phyloP scores from a whole-genome alignment of 2,113 vertebrate species.

The Montifringilla adamsi region DNA sequence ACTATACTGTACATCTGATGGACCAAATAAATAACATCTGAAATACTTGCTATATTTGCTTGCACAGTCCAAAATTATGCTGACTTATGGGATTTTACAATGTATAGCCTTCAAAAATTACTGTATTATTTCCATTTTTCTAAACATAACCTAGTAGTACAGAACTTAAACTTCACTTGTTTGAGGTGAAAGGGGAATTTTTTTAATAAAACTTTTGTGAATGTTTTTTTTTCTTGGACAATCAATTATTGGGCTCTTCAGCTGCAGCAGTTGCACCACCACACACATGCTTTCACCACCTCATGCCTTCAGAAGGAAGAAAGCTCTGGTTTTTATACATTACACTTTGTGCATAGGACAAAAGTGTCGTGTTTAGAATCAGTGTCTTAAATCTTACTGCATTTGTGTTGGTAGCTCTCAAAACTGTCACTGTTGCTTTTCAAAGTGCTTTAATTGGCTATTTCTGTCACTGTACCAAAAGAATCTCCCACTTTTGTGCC shows the following conservation, averaged over 20 bases:
- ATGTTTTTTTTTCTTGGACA: constrained; percentile 52
- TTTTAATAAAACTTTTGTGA: constrained; percentile 67
- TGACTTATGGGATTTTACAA: constrained; percentile 26
- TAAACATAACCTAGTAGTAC: constrained; percentile 54
- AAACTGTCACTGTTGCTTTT: not conserved
- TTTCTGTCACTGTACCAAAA: not conserved
- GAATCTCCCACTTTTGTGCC: not conserved
- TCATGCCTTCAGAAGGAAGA: not conserved
- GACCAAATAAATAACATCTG: constrained; percentile 84
- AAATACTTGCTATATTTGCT: constrained; percentile 70
- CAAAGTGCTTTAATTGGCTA: not conserved
- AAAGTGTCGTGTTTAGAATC: not conserved
- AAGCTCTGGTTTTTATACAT: not conserved
- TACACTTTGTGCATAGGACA: not conserved
- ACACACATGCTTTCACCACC: not conserved
- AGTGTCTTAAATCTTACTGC: constrained; percentile 4
- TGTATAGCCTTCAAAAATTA: constrained; percentile 51
- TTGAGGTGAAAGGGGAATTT: constrained; percentile 67
- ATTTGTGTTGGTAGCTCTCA: not conserved
- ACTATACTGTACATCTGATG: constrained; percentile 78
- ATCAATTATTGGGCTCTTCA: constrained; percentile 29
- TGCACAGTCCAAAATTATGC: constrained; percentile 57
- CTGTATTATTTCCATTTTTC: constrained; percentile 46
- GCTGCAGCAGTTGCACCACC: not conserved
- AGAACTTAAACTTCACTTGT: constrained; percentile 53